Evolutionary conservation across 2,888 invertebrate genomes (phyloP).

Genomic region (Drosophila paranaensis): DNA sequence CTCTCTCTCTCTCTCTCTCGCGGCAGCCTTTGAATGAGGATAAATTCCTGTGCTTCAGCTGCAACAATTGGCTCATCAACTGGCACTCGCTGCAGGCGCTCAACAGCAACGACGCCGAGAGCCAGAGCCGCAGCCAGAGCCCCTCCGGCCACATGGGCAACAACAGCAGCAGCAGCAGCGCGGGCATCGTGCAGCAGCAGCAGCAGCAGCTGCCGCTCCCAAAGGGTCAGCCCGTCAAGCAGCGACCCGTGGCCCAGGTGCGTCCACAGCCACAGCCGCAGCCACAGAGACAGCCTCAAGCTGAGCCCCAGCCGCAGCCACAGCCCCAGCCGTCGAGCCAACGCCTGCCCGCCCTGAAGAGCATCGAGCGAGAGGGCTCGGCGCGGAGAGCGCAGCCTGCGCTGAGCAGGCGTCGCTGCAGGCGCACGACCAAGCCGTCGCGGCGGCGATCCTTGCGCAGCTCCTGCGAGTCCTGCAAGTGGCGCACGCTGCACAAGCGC

Average conservation of each 20-base stretch:
- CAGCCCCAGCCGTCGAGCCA: constrained; percentile 19
- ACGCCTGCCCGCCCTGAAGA: constrained; percentile 14
- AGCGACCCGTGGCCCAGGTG: constrained; percentile 65
- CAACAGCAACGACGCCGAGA: constrained; percentile 83
- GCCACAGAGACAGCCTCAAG: constrained; percentile 14
- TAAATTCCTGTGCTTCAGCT: constrained; percentile 84
- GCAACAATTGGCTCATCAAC: constrained; percentile 85
- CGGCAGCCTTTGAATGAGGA: constrained; percentile 84
- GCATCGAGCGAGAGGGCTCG: background rate
- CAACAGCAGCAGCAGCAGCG: constrained; percentile 57
- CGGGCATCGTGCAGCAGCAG: constrained; percentile 55
- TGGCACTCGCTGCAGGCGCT: constrained; percentile 84
- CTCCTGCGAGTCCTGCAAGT: constrained; percentile 65
- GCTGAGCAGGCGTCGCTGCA: constrained; percentile 48
- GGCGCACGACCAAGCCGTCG: constrained; percentile 36
- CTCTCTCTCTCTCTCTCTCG: background rate
- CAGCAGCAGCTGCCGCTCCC: constrained; percentile 65
- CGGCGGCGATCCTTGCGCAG: constrained; percentile 36
- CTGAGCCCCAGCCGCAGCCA: constrained; percentile 32
- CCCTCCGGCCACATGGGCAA: constrained; percentile 80
- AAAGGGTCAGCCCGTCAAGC: constrained; percentile 39
- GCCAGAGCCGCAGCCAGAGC: constrained; percentile 73
- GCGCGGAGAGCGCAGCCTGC: constrained; percentile 2
- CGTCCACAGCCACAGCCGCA: constrained; percentile 54
- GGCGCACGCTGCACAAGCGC: constrained; percentile 64